Base-by-base conservation (phyloP, 1,140 invertebrate species). In the Drosophila mayri region DNA sequence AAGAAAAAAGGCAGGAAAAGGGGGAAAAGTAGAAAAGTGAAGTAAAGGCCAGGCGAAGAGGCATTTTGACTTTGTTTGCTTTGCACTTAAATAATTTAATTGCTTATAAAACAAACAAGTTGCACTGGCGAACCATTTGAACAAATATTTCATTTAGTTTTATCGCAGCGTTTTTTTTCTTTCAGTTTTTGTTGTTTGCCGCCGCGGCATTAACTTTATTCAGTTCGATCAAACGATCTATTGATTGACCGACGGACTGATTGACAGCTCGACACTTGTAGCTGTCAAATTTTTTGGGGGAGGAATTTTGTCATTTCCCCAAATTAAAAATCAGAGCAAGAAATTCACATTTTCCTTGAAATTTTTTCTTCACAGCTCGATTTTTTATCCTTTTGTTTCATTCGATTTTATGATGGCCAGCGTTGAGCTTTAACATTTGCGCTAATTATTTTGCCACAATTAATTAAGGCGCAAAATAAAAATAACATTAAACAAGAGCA, bases 51-150 rank as follows among this genome's bases (percentile, higher is more conserved):
- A 25, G 49, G 20, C 52, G 38, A 3, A 55, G 70, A 81, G 66
- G 67, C 73, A 61, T 66, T 77, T 64, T 54, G 67, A 76, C 59
- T 76, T 49, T 88, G 81, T 90, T 90, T 81, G 85, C 85, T 79
- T 85, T 79, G 85, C 81, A 90, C 85, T 90, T 85, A 90, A 90
- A 88, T 81, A 75, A 79, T 88, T 88, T 90, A 90, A 90, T 90
- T 90, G 85, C 81, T 88, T 88, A 78, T 88, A 85, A 81, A 88
- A 80, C 79, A 88, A 88, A 88, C 68, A 83, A 80, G 28, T 50
- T 28, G 28, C 40, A 25, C 44, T 64, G 43, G 50, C 41, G 44
- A 72, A 71, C 67, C 67, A 71, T 72, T 72, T 72, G 52, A 35
- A 72, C 68, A 72, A 72, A 77, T 63, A 70, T 77, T 55, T 79